Conservation (phyloP, 2,888 invertebrate species). For the Scaeva pyrastri region DNA sequence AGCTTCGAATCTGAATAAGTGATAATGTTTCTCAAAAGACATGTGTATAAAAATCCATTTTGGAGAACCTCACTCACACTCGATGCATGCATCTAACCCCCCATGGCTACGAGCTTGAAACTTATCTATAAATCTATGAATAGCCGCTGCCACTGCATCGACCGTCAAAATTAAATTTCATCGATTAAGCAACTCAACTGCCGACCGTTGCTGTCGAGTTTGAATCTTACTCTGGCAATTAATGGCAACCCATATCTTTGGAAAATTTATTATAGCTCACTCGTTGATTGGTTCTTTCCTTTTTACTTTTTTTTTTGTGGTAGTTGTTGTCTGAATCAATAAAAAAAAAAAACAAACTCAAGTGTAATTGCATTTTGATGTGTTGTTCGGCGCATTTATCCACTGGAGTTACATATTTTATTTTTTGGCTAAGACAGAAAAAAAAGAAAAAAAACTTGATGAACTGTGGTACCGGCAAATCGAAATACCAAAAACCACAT, state of each 20-base stretch:
- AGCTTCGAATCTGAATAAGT: no score
- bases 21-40: no score
- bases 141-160: constrained; percentile 27
- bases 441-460: constrained; percentile 26
- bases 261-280: constrained; percentile 48
- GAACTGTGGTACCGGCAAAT: constrained; percentile 21
- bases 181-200: constrained; percentile 65
- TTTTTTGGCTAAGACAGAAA: constrained; percentile 7
- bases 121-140: not conserved
- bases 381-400: constrained; percentile 43
- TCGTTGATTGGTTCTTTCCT: constrained; percentile 34
- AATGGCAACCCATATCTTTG: constrained; percentile 53
- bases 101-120: not conserved
- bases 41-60: no score
- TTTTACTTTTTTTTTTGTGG: constrained; percentile 2
- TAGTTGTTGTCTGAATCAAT: constrained; percentile 4
- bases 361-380: constrained; percentile 5
- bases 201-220: constrained; percentile 2
- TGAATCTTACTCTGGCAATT: constrained; percentile 47
- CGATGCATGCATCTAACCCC: not conserved
- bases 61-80: no score
- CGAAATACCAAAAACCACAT: not conserved
- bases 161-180: constrained; percentile 70
- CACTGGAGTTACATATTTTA: constrained; percentile 17
- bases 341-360: not conserved